Percentiles rank a stretch among this genome's conserved stretches.
Evolutionary conservation across 23 tunicate genomes (phyloP).

Genomic region (Diplosoma virens): DNA sequence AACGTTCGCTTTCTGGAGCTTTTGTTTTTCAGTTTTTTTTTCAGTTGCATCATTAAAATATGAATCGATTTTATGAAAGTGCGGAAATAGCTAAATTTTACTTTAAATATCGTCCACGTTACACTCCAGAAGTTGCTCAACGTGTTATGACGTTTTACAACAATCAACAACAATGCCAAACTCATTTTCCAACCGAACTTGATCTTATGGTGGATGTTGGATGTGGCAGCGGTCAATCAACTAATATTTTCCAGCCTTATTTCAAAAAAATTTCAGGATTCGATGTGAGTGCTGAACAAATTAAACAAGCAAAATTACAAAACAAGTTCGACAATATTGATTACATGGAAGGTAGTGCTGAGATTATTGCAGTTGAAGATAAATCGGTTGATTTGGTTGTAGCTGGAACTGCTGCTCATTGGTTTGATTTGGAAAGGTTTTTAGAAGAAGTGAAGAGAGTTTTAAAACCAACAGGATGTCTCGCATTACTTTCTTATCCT

Average conservation of each 20-base stretch:
- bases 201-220: slow-evolving; percentile 49
- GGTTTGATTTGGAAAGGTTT: slow-evolving; percentile 48
- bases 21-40: too few species aligned
- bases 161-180: not conserved
- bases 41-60: too few species aligned
- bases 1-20: too few species aligned
- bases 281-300: slow-evolving; percentile 33
- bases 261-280: slow-evolving; percentile 19
- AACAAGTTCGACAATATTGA: not conserved
- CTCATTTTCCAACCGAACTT: not conserved
- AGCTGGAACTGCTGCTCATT: slow-evolving; percentile 44
- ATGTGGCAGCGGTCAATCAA: slow-evolving; percentile 54
- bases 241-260: slow-evolving; percentile 11
- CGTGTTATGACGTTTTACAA: not conserved
- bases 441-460: slow-evolving; percentile 39
- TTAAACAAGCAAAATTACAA: slow-evolving; percentile 33
- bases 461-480: slow-evolving; percentile 41
- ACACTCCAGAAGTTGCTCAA: not conserved
- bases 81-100: not conserved
- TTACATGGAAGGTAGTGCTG: slow-evolving; percentile 34
- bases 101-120: not conserved
- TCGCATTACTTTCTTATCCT: slow-evolving; percentile 32
- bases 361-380: slow-evolving; percentile 28
- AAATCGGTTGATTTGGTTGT: slow-evolving; percentile 41
- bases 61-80: not conserved